Conservation (phyloP, 2,797 vertebrate species). For the Pseudochromis fuscus region DNA sequence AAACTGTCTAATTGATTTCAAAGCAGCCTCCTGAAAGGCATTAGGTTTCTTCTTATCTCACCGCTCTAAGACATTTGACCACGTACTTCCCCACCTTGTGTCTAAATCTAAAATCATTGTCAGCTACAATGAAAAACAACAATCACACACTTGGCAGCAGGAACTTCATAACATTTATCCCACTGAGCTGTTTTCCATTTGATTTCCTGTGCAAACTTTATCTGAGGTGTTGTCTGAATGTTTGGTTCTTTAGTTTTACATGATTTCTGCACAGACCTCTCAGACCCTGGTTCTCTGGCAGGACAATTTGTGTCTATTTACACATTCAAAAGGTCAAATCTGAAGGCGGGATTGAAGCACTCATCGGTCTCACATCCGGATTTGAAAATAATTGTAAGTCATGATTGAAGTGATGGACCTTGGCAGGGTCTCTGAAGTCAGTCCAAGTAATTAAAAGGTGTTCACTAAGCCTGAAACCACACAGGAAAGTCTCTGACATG, state of each 20-base stretch:
- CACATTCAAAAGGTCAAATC: slow-evolving; percentile 23
- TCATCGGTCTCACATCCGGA: neutral
- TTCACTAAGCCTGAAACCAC: neutral
- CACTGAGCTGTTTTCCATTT: no score
- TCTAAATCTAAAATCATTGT: neutral
- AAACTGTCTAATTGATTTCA: slow-evolving; percentile 42
- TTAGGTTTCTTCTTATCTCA: neutral
- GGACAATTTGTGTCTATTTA: slow-evolving; percentile 11
- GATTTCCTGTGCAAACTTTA: neutral
- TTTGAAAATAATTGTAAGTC: slow-evolving; percentile 12
- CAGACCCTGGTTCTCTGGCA: neutral
- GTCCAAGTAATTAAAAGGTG: neutral
- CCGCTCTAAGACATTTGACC: neutral
- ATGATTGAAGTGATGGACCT: neutral
- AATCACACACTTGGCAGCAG: no score
- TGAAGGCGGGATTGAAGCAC: slow-evolving; percentile 1
- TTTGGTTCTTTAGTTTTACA: neutral
- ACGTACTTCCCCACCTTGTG: neutral
- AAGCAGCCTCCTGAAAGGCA: slow-evolving; percentile 2
- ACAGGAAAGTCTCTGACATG: neutral
- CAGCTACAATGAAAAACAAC: neutral
- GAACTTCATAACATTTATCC: no score
- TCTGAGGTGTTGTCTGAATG: neutral
- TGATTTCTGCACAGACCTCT: neutral
- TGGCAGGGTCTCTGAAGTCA: slow-evolving; percentile 14